phyloP scores from a whole-genome alignment of 1,140 invertebrate genomes.

The Lasioglossum baleicum region DNA sequence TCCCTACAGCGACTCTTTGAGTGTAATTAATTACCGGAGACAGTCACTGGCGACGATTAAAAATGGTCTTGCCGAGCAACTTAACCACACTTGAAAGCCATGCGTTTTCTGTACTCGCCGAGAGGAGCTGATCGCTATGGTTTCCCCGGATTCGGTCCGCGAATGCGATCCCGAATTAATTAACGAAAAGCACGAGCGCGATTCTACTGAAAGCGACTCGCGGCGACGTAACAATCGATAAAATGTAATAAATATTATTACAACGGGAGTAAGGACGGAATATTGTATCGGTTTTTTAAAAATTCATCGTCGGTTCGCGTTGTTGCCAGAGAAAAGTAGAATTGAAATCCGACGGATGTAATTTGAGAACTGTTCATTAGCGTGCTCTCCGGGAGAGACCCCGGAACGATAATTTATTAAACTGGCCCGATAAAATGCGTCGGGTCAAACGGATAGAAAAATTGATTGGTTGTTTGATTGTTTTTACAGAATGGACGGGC shows the following conservation, averaged over 20 bases:
- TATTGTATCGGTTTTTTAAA: not conserved
- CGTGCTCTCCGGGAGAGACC: not conserved
- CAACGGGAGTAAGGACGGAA: conserved; percentile 12
- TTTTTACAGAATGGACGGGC: conserved; percentile 72
- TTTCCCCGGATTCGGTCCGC: not conserved
- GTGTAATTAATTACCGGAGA: conserved; percentile 67
- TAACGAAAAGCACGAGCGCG: not conserved
- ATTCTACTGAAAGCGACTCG: conserved; percentile 54
- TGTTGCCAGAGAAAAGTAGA: not conserved
- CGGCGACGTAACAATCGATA: conserved; percentile 38
- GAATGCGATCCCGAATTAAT: too few relatives aligned
- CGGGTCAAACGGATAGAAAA: not conserved
- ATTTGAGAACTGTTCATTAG: conserved; percentile 24
- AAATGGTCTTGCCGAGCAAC: conserved; percentile 8
- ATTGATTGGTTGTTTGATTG: not conserved
- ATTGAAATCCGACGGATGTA: conserved; percentile 4
- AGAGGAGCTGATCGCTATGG: not conserved
- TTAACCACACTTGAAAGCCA: conserved; percentile 61
- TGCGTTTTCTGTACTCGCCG: not conserved
- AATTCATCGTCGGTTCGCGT: conserved; percentile 16
- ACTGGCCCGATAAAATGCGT: not conserved
- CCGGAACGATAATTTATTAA: not conserved
- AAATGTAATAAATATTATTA: conserved; percentile 67
- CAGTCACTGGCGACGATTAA: conserved; percentile 19
- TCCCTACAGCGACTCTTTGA: conserved; percentile 41